Evolutionary conservation across 2,888 invertebrate genomes (phyloP).

Genomic region (Gonocerus acuteangulatus): DNA sequence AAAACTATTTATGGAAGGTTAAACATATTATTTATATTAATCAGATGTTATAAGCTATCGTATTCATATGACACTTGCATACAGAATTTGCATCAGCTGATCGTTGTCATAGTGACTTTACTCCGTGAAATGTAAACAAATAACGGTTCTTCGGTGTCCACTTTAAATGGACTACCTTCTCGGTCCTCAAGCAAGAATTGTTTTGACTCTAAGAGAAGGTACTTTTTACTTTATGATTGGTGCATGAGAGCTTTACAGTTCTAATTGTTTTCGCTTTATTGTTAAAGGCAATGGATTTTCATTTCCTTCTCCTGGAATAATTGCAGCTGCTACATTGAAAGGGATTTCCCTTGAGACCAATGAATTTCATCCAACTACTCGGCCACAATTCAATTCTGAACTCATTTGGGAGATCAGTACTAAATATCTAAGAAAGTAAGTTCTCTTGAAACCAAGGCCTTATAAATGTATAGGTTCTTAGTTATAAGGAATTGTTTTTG

Average conservation of each 20-base stretch:
- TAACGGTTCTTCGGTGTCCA: background rate
- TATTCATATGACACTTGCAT: slow-evolving; percentile 11
- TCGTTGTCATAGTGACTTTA: slow-evolving; percentile 24
- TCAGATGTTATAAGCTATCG: no score
- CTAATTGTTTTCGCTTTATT: no score
- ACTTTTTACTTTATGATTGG: no score
- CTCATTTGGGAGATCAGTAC: slow-evolving; percentile 73
- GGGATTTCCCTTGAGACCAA: slow-evolving; percentile 54
- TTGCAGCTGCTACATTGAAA: slow-evolving; percentile 37
- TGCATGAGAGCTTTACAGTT: no score
- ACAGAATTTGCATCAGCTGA: slow-evolving; percentile 10
- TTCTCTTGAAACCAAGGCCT: background rate
- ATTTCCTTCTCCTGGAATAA: slow-evolving; percentile 35
- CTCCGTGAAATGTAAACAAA: slow-evolving; percentile 18
- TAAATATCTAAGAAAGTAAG: slow-evolving; percentile 55
- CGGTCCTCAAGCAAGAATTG: slow-evolving; percentile 57
- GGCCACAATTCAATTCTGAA: slow-evolving; percentile 62
- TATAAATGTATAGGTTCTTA: background rate
- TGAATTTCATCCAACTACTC: slow-evolving; percentile 40
- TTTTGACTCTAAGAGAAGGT: slow-evolving; percentile 61
- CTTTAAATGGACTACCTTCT: slow-evolving; percentile 41
- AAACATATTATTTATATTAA: no score
- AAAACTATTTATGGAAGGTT: no score
- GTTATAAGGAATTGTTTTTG: no score
- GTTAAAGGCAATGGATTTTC: slow-evolving; percentile 38